Percentiles rank a stretch among this genome's conserved stretches.
Evolutionary conservation across 2,797 vertebrate genomes (phyloP).

Genomic region (Micropoecilia bifurca): DNA sequence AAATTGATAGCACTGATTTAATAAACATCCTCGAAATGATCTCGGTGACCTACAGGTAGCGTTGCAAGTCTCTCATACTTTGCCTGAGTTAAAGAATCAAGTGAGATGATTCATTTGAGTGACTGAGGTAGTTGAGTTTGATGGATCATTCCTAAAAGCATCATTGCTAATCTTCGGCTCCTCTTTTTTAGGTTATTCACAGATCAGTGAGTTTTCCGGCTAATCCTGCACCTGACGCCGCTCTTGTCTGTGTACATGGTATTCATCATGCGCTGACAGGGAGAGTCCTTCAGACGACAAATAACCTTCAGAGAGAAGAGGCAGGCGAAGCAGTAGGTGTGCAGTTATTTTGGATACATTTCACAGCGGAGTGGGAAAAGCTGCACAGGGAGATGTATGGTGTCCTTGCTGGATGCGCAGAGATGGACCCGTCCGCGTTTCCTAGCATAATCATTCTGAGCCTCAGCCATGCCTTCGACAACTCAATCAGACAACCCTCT

Average conservation of each 20-base stretch:
- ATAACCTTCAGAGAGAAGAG: slow-evolving; percentile 98
- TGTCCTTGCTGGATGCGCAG: slow-evolving; percentile 88
- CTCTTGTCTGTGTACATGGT: slow-evolving; percentile 99
- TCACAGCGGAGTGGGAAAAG: slow-evolving; percentile 94
- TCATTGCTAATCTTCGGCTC: slow-evolving; percentile 99
- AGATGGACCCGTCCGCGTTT: slow-evolving; percentile 85
- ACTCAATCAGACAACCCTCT: slow-evolving; percentile 89
- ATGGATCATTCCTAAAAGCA: slow-evolving; percentile 99
- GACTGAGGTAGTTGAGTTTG: slow-evolving; percentile 99
- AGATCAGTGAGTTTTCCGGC: slow-evolving; percentile 99
- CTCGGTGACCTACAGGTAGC: slow-evolving; percentile 81
- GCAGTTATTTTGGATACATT: slow-evolving; percentile 99
- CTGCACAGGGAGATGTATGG: slow-evolving; percentile 90
- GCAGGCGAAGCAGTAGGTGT: slow-evolving; percentile 94
- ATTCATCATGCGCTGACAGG: slow-evolving; percentile 99
- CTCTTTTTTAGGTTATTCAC: slow-evolving; percentile 99
- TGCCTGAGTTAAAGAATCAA: slow-evolving; percentile 91
- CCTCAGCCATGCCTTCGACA: slow-evolving; percentile 89
- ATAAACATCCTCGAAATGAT: slow-evolving; percentile 84
- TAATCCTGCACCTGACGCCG: slow-evolving; percentile 99
- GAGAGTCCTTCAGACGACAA: slow-evolving; percentile 99
- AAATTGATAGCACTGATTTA: slow-evolving; percentile 87
- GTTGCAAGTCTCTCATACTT: slow-evolving; percentile 86
- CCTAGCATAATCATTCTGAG: slow-evolving; percentile 87
- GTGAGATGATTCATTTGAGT: slow-evolving; percentile 99